phyloP scores from a whole-genome alignment of 2,888 invertebrate genomes.

The Pyrrhosoma nymphula region DNA sequence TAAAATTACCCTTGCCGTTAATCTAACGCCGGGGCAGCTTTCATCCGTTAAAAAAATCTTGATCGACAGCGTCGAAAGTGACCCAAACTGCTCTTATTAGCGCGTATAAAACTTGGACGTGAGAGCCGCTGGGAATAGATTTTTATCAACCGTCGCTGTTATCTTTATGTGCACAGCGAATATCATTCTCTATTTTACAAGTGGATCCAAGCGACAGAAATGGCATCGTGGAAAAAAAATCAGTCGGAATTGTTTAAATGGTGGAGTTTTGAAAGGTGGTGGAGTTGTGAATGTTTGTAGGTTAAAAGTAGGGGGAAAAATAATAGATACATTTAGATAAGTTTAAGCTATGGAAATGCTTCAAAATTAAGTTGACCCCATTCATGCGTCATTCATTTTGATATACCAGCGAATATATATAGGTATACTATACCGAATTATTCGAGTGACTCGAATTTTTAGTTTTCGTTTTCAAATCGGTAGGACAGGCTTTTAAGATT shows the following conservation, averaged over 20 bases:
- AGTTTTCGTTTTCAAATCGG: too few species aligned
- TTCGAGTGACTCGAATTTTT: too few species aligned
- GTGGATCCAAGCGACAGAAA: background rate
- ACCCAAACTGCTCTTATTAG: slow-evolving; percentile 9
- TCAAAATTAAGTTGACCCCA: too few species aligned
- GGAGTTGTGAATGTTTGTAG: background rate
- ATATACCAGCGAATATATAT: too few species aligned
- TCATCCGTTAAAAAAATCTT: slow-evolving; percentile 9
- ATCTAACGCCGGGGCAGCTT: slow-evolving; percentile 12
- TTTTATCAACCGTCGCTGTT: background rate
- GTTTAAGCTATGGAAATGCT: too few species aligned
- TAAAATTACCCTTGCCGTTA: background rate
- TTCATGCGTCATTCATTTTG: too few species aligned
- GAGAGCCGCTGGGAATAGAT: background rate
- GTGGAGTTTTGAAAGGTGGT: background rate
- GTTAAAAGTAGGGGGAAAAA: background rate
- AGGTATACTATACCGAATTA: too few species aligned
- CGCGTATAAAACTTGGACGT: background rate
- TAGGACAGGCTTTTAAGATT: too few species aligned
- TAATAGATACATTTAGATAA: too few species aligned
- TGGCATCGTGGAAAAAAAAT: background rate
- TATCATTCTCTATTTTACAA: background rate
- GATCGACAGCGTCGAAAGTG: background rate
- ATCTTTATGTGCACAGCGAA: background rate
- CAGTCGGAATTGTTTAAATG: background rate